A percentile compares a stretch with the other conserved stretches of the same genome.
Evolutionary conservation across 2,888 invertebrate genomes (phyloP).

Genomic region (Cistogaster globosa): DNA sequence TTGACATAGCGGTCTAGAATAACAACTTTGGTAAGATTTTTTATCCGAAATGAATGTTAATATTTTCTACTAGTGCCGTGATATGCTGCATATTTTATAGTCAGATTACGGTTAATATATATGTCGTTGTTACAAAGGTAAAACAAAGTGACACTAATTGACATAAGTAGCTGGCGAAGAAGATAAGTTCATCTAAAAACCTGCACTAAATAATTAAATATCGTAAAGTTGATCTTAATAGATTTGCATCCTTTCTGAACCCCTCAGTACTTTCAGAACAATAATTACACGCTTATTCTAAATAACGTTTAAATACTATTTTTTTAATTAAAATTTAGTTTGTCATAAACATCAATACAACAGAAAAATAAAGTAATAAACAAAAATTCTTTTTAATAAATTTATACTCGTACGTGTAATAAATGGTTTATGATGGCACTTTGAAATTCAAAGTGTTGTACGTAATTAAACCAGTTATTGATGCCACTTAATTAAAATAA

Average conservation of each 20-base stretch:
- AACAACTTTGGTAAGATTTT: background rate
- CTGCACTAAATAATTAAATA: no score
- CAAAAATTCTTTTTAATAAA: no score
- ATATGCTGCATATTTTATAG: background rate
- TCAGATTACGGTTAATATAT: background rate
- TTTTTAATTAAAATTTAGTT: background rate
- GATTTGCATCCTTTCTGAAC: no score
- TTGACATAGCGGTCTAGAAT: background rate
- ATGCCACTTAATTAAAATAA: background rate
- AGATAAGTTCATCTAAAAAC: no score
- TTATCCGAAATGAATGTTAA: constrained; percentile 1
- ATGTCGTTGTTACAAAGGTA: no score
- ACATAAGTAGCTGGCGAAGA: no score
- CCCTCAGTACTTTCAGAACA: no score
- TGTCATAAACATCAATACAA: background rate
- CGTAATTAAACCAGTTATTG: background rate
- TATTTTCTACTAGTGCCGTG: background rate
- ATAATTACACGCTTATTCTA: background rate
- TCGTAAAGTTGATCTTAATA: no score
- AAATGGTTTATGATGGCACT: background rate
- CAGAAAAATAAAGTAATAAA: background rate
- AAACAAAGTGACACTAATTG: background rate
- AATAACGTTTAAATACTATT: background rate
- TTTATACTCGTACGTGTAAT: no score
- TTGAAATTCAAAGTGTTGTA: background rate